A percentile compares a stretch with the other conserved stretches of the same genome.
Conservation (phyloP, 2,113 vertebrate species). For the Erpornis zantholeuca region DNA sequence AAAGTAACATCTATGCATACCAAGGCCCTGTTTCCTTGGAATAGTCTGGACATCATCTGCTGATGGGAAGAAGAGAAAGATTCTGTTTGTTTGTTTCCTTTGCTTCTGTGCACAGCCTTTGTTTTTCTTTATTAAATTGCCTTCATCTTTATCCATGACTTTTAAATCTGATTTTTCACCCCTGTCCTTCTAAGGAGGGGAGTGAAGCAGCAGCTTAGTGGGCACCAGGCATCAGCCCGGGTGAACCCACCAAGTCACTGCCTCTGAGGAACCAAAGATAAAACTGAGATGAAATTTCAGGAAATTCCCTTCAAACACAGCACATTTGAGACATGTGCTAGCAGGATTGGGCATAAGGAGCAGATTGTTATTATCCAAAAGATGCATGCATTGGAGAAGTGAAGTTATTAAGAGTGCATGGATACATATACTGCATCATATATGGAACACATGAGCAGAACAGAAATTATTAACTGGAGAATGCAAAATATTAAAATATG, state of each 20-base stretch:
- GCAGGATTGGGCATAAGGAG: background rate
- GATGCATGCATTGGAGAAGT: background rate
- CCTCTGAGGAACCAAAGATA: background rate
- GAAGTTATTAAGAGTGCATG: background rate
- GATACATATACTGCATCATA: background rate
- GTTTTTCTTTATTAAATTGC: background rate
- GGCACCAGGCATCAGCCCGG: background rate
- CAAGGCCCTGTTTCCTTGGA: background rate
- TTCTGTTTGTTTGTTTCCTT: background rate
- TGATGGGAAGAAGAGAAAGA: background rate
- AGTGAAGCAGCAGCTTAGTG: background rate
- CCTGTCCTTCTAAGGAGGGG: background rate
- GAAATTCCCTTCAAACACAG: background rate
- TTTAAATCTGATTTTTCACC: background rate
- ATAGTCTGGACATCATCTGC: background rate
- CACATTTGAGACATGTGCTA: background rate
- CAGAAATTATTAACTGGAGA: background rate
- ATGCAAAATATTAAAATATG: background rate
- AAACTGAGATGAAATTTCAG: background rate
- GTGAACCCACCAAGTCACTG: background rate
- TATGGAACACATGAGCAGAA: background rate
- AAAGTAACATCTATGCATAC: accelerated
- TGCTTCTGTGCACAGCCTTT: background rate
- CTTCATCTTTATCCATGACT: background rate
- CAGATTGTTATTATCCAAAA: background rate